Conservation (phyloP, 2,888 invertebrate genomes). For the Coenonympha glycerion region DNA sequence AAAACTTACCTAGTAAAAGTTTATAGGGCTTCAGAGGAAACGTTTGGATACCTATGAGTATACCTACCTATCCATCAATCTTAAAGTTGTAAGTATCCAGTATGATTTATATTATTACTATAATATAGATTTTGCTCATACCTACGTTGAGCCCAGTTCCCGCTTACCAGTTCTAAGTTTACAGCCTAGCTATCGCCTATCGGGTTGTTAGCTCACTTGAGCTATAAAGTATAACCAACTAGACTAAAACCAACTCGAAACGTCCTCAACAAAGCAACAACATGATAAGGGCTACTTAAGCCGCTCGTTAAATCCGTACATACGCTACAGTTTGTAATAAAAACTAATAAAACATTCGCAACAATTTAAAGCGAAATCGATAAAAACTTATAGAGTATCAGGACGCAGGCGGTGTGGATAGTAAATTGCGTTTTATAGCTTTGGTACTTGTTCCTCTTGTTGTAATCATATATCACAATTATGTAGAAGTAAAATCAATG, state of each 20-base stretch:
- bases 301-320: conserved; percentile 70
- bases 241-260: conserved; percentile 37
- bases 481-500: conserved; percentile 18
- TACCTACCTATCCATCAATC: too few relatives aligned
- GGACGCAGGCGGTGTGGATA: conserved; percentile 59
- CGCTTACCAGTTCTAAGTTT: too few relatives aligned
- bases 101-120: too few relatives aligned
- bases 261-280: conserved; percentile 61
- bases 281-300: conserved; percentile 68
- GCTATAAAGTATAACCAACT: conserved; percentile 22
- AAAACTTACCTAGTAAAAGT: too few relatives aligned
- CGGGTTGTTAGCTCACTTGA: background rate
- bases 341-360: conserved; percentile 71
- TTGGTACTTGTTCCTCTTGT: conserved; percentile 47
- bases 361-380: conserved; percentile 71
- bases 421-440: conserved; percentile 66
- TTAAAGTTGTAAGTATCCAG: too few relatives aligned
- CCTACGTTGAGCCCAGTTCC: too few relatives aligned
- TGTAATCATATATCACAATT: conserved; percentile 51
- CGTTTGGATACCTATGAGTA: too few relatives aligned
- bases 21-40: too few relatives aligned
- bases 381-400: conserved; percentile 65
- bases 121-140: too few relatives aligned
- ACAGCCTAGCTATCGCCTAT: too few relatives aligned
- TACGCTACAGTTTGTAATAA: conserved; percentile 65